Base-by-base conservation (phyloP, 2,888 invertebrate species). In the Ganaspis brasiliensis region DNA sequence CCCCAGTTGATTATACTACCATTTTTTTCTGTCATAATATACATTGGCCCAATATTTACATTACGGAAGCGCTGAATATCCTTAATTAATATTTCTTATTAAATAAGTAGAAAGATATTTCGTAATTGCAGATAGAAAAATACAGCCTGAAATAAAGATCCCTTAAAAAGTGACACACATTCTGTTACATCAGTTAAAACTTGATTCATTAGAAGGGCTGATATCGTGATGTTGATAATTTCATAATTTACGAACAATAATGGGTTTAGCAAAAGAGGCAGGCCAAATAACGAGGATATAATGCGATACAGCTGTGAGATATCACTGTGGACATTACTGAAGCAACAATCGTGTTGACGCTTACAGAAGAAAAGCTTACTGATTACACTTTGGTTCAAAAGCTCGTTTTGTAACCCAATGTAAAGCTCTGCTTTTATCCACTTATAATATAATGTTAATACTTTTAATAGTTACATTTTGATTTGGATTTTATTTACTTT, bases 181-280 rank as follows among this genome's bases (percentile, higher is more conserved):
- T 52, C 52, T 52, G 19, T 52, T 52, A 5, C 1, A 52, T 16
- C 52, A 52, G 52, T 52, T 52, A 19, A 52, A 19, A 8, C 8
- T 52, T 52, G 52, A 52, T 52, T 52, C 52, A 52, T 52, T 52
- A 52, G 52, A 19, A 52, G 52, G 52, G 19, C 9, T 19, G n/a
- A 8, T 52, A 52, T 52, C 52, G 52, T 52, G 52, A 52, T 52
- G 52, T 52, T 52, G 52, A 56, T 56, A 56, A 56, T 56, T 56
- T 56, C 56, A 56, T 56, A 40, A 63, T 21, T 63, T 37, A 21
- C 40, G 40, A 14, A 40, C 40, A 63, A 37, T 63, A 21, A 63
- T 37, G 40, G 21, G 40, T 37, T 63, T 63, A 37, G 40, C 37
- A 21, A 21, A 63, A 52, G 21, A 63, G 21, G 19, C 12, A 63